phyloP scores from a whole-genome alignment of 2,113 vertebrate genomes.

The Carassius gibelio region DNA sequence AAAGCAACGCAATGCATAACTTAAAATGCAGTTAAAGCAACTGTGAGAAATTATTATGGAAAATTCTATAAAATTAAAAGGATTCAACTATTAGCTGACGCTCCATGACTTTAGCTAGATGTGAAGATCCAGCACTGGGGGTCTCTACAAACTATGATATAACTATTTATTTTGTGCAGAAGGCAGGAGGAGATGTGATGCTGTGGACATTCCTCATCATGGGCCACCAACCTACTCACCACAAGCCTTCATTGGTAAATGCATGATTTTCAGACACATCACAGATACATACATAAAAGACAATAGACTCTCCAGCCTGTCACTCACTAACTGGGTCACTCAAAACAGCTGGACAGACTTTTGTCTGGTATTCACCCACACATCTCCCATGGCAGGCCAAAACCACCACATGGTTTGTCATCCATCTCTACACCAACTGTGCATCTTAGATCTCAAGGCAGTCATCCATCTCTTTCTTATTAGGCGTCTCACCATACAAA shows the following conservation, averaged over 20 bases:
- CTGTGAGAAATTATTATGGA: too few relatives aligned
- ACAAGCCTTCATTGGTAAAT: slow-evolving; percentile 78
- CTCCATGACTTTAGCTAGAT: too few relatives aligned
- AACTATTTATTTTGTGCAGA: too few relatives aligned
- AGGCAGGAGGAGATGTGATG: not conserved
- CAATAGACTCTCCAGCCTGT: slow-evolving; percentile 41
- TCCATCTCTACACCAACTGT: slow-evolving; percentile 37
- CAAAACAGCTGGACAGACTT: slow-evolving; percentile 29
- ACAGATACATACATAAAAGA: slow-evolving; percentile 52
- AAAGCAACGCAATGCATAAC: too few relatives aligned
- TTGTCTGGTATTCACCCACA: slow-evolving; percentile 41
- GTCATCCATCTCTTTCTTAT: slow-evolving; percentile 67
- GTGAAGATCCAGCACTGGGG: too few relatives aligned
- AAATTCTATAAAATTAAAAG: too few relatives aligned
- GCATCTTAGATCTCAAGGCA: slow-evolving; percentile 3
- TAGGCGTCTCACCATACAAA: slow-evolving; percentile 62
- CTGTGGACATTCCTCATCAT: not conserved
- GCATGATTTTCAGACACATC: slow-evolving; percentile 67
- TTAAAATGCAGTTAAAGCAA: too few relatives aligned
- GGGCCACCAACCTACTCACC: slow-evolving; percentile 48
- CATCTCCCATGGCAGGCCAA: slow-evolving; percentile 45
- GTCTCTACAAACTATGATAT: too few relatives aligned
- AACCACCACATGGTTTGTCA: slow-evolving; percentile 66
- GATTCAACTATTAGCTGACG: too few relatives aligned
- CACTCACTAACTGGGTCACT: slow-evolving; percentile 45